Base-by-base conservation (phyloP, 2,797 vertebrate species). In the Melanotaenia boesemani region DNA sequence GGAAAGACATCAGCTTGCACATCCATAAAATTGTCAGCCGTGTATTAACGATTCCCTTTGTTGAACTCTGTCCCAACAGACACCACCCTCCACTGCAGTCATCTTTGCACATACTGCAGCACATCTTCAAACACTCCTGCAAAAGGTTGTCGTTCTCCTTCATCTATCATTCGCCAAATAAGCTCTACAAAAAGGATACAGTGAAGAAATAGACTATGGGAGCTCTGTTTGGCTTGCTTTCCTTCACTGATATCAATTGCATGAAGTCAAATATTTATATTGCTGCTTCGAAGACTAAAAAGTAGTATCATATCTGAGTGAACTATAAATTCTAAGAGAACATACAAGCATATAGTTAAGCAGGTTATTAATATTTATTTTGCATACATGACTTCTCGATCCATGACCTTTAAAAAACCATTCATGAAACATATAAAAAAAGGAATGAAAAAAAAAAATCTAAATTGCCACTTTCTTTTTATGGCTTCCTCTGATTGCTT, bases 41-140 rank as follows among this genome's bases (percentile, higher is more conserved):
- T 56, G 81, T 83, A 88, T 87, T 88, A 91, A 87, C 56, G 61
- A 92, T 90, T 91, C 90, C 77, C 83, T 91, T 91, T 92, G 86
- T 86, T 85, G 81, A 90, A 82, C 77, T 60, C 72, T 16, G 67
- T 86, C 82, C 80, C 80, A 44, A 32, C 79, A 85, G 78, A 74
- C 74, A 3, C 55, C 79, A 41, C 59, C 74, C 76, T 71, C 75
- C 39, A 2, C 83, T 32, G 68, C 67, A 28, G 59, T 84, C 77
- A 55, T 72, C 76, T 52, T 62, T 54, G 55, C 59, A 72, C 69
- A 44, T 50, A 75, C 74, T 41, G 63, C 77, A 9, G 70, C 69
- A 36, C 44, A 2, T 74, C 86, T 87, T 82, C 84, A 86, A 84
- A 83, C 69, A 74, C 44, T 61, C 74, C 4, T 20, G 79, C 70